Evolutionary conservation across 2,113 vertebrate species (phyloP).

Genomic region (Ictalurus punctatus): DNA sequence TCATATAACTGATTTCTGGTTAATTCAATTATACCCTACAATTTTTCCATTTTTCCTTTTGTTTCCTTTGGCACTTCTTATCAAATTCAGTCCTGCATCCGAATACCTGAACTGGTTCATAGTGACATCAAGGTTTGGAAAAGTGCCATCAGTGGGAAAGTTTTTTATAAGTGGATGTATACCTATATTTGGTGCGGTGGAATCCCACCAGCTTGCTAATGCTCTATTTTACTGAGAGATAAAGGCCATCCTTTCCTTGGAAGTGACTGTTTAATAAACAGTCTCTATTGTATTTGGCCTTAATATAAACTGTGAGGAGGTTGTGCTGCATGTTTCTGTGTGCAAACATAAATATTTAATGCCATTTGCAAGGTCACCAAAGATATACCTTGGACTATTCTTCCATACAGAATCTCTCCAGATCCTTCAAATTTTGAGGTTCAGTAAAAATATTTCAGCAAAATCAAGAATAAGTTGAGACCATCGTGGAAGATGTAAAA

Average conservation of each 20-base stretch:
- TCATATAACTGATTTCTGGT: not conserved
- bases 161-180: not conserved
- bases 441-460: not conserved
- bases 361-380: not conserved
- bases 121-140: not conserved
- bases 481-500: not conserved
- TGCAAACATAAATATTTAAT: not conserved
- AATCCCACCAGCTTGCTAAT: not conserved
- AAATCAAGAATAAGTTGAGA: not conserved
- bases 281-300: not conserved
- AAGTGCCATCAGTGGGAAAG: not conserved
- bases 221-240: not conserved
- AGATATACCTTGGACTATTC: not conserved
- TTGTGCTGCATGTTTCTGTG: not conserved
- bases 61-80: not conserved
- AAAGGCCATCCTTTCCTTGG: not conserved
- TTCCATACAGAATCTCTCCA: no score
- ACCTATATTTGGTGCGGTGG: not conserved
- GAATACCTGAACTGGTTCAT: not conserved
- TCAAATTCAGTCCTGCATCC: not conserved
- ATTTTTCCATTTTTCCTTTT: not conserved
- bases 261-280: conserved; percentile 18
- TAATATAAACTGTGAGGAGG: not conserved
- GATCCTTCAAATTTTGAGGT: no score
- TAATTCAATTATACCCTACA: not conserved